phyloP scores from a whole-genome alignment of 2,888 invertebrate species.

The Stenodema calcarata region DNA sequence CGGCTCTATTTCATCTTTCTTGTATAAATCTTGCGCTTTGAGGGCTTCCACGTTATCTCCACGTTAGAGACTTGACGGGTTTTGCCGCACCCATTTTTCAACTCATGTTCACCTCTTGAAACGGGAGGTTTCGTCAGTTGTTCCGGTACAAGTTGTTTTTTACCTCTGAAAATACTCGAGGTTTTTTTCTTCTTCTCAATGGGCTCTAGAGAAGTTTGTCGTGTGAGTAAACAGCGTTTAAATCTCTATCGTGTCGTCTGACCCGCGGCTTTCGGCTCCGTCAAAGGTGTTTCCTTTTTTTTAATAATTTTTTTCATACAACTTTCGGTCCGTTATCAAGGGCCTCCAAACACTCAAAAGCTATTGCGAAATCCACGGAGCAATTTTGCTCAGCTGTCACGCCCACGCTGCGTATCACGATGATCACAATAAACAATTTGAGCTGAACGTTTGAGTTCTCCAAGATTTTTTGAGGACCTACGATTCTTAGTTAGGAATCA shows the following conservation, averaged over 20 bases:
- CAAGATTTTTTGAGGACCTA: too few relatives aligned
- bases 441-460: too few relatives aligned
- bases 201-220: neutral
- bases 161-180: neutral
- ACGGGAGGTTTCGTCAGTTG: neutral
- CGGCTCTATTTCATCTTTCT: constrained; percentile 31
- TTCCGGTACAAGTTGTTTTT: neutral
- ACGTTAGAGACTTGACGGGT: neutral
- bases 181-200: neutral
- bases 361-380: neutral
- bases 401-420: too few relatives aligned
- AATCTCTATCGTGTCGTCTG: neutral
- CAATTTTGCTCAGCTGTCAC: too few relatives aligned
- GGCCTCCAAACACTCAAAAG: neutral
- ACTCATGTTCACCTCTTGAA: neutral
- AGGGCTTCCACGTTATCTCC: neutral
- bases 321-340: neutral
- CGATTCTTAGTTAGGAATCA: too few relatives aligned
- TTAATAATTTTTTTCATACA: too few relatives aligned
- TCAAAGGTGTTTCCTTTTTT: neutral
- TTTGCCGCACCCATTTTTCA: neutral
- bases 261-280: neutral
- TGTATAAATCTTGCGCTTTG: constrained; percentile 35
- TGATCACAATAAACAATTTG: too few relatives aligned
- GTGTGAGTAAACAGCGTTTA: constrained; percentile 6